A percentile compares a stretch with the other conserved stretches of the same genome.
Conservation (phyloP, 2,888 invertebrate genomes). For the Acanthacorydalis orientalis region DNA sequence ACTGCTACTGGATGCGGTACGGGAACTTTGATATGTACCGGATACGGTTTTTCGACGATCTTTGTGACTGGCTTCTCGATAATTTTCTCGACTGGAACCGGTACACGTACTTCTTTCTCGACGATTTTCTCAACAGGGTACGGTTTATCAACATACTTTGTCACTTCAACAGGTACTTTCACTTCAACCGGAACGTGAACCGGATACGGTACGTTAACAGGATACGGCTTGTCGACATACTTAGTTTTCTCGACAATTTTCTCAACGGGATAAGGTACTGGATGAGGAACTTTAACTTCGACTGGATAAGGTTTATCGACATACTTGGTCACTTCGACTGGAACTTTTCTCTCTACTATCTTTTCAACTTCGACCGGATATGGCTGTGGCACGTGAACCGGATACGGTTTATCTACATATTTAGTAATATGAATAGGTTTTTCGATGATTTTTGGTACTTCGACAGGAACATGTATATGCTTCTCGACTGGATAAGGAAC, state of each 20-base stretch:
- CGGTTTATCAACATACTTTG: slow-evolving; percentile 28
- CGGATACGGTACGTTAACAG: slow-evolving; percentile 20
- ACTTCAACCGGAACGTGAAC: slow-evolving; percentile 10
- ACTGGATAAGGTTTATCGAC: slow-evolving; percentile 29
- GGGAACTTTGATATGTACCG: slow-evolving; percentile 20
- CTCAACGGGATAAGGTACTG: slow-evolving; percentile 29
- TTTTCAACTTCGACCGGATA: slow-evolving; percentile 33
- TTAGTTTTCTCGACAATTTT: slow-evolving; percentile 29
- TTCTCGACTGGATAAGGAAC: slow-evolving; percentile 19
- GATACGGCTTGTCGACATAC: slow-evolving; percentile 30
- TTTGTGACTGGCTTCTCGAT: slow-evolving; percentile 31
- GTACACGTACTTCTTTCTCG: slow-evolving; percentile 41
- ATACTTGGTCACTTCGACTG: slow-evolving; percentile 28
- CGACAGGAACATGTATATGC: slow-evolving; percentile 18
- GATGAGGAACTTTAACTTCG: slow-evolving; percentile 27
- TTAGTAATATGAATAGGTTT: slow-evolving; percentile 22
- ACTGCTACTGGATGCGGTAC: slow-evolving; percentile 26
- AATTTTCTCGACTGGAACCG: slow-evolving; percentile 25
- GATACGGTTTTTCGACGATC: slow-evolving; percentile 13
- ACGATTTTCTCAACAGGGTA: slow-evolving; percentile 38
- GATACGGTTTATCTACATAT: slow-evolving; percentile 15
- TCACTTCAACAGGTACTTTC: slow-evolving; percentile 14
- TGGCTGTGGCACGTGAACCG: slow-evolving; percentile 15
- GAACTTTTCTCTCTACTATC: slow-evolving; percentile 41
- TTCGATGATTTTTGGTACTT: slow-evolving; percentile 33